Evolutionary conservation across 2,888 invertebrate genomes (phyloP).

Genomic region (Scaptodrosophila latifasciaeformis): DNA sequence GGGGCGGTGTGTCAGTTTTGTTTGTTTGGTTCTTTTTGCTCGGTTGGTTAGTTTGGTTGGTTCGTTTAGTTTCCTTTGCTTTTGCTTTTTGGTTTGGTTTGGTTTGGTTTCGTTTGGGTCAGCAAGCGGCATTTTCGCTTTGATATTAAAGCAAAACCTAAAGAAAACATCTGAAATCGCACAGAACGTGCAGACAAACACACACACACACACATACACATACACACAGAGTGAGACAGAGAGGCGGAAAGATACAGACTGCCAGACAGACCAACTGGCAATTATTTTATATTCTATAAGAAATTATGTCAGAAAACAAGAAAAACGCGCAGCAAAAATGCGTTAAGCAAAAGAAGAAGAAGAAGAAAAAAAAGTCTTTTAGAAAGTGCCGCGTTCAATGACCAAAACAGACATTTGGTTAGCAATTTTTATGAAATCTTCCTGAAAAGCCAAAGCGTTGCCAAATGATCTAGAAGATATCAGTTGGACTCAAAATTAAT

Average conservation of each 20-base stretch:
- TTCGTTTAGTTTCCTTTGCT: no score
- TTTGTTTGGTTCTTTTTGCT: no score
- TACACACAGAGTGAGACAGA: constrained; percentile 8
- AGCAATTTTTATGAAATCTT: no score
- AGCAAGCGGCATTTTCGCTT: constrained; percentile 49
- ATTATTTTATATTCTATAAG: constrained; percentile 39
- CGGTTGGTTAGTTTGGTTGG: no score
- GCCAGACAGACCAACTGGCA: neutral
- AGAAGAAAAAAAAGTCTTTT: constrained; percentile 12
- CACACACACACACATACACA: neutral
- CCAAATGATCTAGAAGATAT: constrained; percentile 28
- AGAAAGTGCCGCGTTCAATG: constrained; percentile 7
- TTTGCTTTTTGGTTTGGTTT: no score
- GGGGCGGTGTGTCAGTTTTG: no score
- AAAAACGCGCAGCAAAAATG: constrained; percentile 10
- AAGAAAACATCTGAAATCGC: constrained; percentile 22
- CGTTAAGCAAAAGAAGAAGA: constrained; percentile 12
- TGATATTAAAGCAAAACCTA: constrained; percentile 61
- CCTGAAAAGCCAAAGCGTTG: constrained; percentile 13
- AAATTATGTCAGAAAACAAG: constrained; percentile 36
- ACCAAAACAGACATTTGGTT: constrained; percentile 18
- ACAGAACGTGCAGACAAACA: neutral
- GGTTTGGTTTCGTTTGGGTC: constrained; percentile 24
- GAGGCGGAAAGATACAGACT: constrained; percentile 21
- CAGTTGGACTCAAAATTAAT: constrained; percentile 12